phyloP scores from a whole-genome alignment of 2,888 invertebrate genomes.

The Luperina testacea region DNA sequence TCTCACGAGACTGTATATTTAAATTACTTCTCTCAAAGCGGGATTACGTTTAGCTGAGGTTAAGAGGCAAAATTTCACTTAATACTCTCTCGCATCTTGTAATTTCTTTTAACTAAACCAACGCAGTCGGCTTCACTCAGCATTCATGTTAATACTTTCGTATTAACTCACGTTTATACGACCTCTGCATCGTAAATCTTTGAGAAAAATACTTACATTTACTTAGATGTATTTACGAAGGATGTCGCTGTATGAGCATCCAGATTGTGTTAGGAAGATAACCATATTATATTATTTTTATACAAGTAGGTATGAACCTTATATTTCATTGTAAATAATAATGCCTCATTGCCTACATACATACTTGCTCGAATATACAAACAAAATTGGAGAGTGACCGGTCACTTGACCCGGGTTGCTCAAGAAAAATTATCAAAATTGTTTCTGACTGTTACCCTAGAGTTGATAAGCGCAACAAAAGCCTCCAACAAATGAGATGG shows the following conservation, averaged over 20 bases:
- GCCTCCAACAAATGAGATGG: neutral
- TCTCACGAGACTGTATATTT: constrained; percentile 68
- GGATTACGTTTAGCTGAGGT: constrained; percentile 73
- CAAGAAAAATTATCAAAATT: neutral
- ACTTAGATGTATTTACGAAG: constrained; percentile 34
- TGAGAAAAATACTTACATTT: constrained; percentile 34
- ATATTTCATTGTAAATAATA: neutral
- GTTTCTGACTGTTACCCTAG: neutral
- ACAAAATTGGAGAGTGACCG: neutral
- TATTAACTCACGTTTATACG: constrained; percentile 45
- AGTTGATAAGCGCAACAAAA: no score
- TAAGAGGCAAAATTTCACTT: constrained; percentile 71
- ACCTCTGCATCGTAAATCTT: constrained; percentile 29
- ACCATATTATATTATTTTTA: constrained; percentile 8
- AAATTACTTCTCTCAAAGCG: constrained; percentile 73
- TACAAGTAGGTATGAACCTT: neutral
- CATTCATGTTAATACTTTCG: constrained; percentile 57
- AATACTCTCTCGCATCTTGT: constrained; percentile 69
- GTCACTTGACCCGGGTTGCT: neutral
- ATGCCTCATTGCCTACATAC: neutral
- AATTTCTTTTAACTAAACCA: constrained; percentile 71
- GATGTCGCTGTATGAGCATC: constrained; percentile 7
- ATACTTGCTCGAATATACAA: neutral
- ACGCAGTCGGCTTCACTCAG: constrained; percentile 53
- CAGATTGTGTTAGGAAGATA: constrained; percentile 25